Percentiles rank a stretch among this genome's conserved stretches.
phyloP scores from a whole-genome alignment of 2,797 vertebrate species.

The Choloepus didactylus region DNA sequence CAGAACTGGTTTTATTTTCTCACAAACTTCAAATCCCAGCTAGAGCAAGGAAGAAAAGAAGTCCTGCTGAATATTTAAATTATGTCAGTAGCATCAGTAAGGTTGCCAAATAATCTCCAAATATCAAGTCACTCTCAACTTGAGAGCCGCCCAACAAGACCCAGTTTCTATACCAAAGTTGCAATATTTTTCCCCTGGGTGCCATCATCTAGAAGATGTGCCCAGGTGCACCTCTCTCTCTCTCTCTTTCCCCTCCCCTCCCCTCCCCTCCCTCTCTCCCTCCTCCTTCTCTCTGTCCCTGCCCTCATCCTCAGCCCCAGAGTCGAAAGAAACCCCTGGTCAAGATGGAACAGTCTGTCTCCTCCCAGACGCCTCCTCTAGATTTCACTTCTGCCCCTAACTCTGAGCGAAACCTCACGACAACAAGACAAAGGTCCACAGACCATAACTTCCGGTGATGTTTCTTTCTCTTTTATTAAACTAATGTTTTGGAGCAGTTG shows the following conservation, averaged over 20 bases:
- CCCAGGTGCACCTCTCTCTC: not conserved
- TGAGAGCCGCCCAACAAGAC: not conserved
- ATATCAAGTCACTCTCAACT: not conserved
- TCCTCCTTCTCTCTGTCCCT: not conserved
- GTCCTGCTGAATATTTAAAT: not conserved
- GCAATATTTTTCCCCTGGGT: rapidly evolving
- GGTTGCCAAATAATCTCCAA: not conserved
- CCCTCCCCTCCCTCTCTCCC: not conserved
- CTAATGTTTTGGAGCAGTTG: no score
- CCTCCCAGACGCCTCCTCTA: not conserved
- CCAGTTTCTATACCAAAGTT: not conserved
- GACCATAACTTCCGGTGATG: not conserved
- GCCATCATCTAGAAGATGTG: rapidly evolving
- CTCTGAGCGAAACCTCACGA: not conserved
- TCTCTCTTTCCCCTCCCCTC: not conserved
- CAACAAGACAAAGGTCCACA: not conserved
- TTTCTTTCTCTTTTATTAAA: not conserved
- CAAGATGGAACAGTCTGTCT: not conserved
- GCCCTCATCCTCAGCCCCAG: not conserved
- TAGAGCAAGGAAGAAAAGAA: conserved; percentile 53
- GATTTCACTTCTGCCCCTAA: not conserved
- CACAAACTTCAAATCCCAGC: conserved; percentile 70
- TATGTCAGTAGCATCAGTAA: not conserved
- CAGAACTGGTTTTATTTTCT: conserved; percentile 73
- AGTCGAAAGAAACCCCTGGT: not conserved